These are phyloP conservation scores for Aporrectodea caliginosa DNA, from an alignment of 1,140 invertebrate species.

Conservation along the genomic window DNA sequence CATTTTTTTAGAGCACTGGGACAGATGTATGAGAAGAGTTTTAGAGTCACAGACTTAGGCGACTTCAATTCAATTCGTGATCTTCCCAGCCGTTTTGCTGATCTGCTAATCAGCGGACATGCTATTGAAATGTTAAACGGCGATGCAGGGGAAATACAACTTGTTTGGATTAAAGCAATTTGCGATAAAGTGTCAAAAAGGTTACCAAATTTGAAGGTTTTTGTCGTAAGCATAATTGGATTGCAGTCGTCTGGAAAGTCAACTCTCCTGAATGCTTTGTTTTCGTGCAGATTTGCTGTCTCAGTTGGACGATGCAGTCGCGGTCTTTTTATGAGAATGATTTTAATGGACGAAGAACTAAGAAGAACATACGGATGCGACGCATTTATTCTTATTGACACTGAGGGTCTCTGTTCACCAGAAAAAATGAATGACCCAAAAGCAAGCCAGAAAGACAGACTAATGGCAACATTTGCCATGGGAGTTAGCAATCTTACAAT, in stretches of 20 bases:
- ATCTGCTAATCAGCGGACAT: constrained; percentile 11
- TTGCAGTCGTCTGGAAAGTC: constrained; percentile 28
- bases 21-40: background rate
- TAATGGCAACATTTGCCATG: background rate
- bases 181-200: background rate
- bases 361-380: background rate
- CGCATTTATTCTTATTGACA: background rate
- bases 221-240: constrained; percentile 23
- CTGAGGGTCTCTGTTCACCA: background rate
- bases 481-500: background rate
- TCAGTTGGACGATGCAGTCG: constrained; percentile 31
- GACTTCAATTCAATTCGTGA: background rate
- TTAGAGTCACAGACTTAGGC: background rate
- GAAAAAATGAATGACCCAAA: background rate
- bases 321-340: constrained; percentile 20
- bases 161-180: background rate
- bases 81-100: background rate
- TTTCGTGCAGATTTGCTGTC: constrained; percentile 26
- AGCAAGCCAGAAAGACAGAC: background rate
- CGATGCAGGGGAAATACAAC: background rate
- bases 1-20: background rate
- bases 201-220: background rate
- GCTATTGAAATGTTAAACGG: constrained; percentile 20
- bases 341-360: background rate
- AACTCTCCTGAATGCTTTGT: constrained; percentile 28